These are phyloP conservation scores for Lutjanus argentimaculatus DNA, from an alignment of 2,797 vertebrate genomes.

Conservation along the genomic window DNA sequence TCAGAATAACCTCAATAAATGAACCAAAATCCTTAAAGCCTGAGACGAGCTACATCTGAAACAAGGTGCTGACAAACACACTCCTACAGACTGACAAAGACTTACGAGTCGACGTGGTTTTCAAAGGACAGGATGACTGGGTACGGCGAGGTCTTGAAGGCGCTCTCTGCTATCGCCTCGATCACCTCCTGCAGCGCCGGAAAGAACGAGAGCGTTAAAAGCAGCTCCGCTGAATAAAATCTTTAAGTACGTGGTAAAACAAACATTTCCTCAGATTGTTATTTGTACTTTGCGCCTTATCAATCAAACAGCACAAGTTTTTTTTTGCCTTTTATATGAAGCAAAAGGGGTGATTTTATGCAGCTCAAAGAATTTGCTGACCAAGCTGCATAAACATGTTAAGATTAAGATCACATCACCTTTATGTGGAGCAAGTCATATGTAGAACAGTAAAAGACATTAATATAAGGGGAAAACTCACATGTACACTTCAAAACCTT, in stretches of 20 bases:
- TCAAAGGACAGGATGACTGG: conserved; percentile 94
- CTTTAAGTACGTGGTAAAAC: background rate
- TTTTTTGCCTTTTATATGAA: background rate
- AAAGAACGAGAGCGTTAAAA: background rate
- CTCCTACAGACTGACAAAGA: conserved; percentile 31
- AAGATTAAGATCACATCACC: no score
- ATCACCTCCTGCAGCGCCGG: conserved; percentile 88
- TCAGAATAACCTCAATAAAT: background rate
- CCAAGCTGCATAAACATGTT: background rate
- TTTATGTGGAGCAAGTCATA: background rate
- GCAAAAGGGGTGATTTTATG: background rate
- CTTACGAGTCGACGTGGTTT: conserved; percentile 97
- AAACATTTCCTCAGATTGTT: background rate
- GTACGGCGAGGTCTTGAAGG: conserved; percentile 92
- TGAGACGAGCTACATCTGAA: no score
- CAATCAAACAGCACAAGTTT: background rate
- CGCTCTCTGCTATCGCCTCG: conserved; percentile 93
- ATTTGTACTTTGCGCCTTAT: no score
- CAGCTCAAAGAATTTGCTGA: background rate
- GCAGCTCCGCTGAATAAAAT: background rate
- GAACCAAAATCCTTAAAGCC: no score
- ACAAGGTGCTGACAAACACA: no score
- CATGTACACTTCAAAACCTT: background rate
- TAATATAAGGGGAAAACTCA: background rate
- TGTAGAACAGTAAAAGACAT: background rate